These are phyloP conservation scores for Choloepus hoffmanni DNA, from an alignment of 2,113 vertebrate species.

Conservation along the genomic window DNA sequence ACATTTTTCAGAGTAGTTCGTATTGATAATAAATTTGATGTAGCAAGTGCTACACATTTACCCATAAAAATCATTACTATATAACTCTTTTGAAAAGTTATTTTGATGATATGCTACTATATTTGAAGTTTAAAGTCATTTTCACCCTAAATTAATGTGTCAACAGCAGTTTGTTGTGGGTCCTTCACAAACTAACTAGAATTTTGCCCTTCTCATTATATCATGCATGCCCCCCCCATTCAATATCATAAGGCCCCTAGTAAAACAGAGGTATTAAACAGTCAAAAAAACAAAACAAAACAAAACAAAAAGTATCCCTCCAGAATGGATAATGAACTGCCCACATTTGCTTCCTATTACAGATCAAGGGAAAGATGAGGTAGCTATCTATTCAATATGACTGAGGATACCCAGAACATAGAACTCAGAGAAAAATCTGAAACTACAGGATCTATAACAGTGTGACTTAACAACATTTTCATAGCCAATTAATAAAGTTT, in stretches of 20 bases:
- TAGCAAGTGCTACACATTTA: not conserved
- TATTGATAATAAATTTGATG: not conserved
- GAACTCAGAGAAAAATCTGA: not conserved
- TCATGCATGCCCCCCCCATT: not conserved
- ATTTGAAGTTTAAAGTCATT: not conserved
- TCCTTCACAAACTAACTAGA: not conserved
- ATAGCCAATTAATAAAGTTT: not conserved
- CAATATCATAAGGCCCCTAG: not conserved
- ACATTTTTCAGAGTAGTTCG: not conserved
- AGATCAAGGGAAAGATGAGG: not conserved
- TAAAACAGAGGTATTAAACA: not conserved
- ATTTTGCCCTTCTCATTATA: not conserved
- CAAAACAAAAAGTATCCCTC: not conserved
- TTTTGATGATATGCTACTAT: not conserved
- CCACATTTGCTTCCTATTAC: not conserved
- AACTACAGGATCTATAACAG: not conserved
- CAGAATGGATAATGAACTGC: not conserved
- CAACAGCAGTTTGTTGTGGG: not conserved
- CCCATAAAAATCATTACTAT: not conserved
- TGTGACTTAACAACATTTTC: not conserved
- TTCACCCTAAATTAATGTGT: not conserved
- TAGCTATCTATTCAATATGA: not conserved
- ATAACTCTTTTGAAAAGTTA: slow-evolving; percentile 31
- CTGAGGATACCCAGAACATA: not conserved
- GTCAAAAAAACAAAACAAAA: too few relatives aligned